phyloP scores from a whole-genome alignment of 2,888 invertebrate species.

The Tricholauxania praeusta region DNA sequence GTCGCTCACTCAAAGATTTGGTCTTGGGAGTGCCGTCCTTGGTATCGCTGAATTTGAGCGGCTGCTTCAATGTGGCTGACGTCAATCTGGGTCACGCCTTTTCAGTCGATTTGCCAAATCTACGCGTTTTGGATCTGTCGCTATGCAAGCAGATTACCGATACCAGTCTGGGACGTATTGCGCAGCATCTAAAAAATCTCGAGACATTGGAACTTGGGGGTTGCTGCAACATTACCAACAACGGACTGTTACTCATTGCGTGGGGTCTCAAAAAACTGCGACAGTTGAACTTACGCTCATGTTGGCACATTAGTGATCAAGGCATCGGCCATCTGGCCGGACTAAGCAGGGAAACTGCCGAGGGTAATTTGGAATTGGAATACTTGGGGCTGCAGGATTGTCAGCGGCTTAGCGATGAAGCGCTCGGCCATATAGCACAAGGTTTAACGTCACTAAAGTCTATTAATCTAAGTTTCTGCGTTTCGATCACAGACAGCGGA shows the following conservation, averaged over 20 bases:
- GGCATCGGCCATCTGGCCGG: conserved; percentile 90
- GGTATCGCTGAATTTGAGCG: conserved; percentile 89
- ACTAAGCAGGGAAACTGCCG: conserved; percentile 73
- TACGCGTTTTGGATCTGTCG: conserved; percentile 87
- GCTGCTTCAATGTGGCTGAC: conserved; percentile 94
- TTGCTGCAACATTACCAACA: conserved; percentile 91
- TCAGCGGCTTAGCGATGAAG: conserved; percentile 92
- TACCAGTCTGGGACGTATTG: conserved; percentile 85
- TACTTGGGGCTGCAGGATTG: conserved; percentile 93
- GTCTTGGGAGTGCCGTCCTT: conserved; percentile 87
- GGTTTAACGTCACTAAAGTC: conserved; percentile 85
- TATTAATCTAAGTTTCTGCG: conserved; percentile 94
- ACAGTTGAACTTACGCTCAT: conserved; percentile 88
- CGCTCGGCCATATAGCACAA: conserved; percentile 84
- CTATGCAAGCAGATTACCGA: conserved; percentile 97
- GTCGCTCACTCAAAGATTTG: conserved; percentile 86
- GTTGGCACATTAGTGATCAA: conserved; percentile 91
- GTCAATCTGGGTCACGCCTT: conserved; percentile 86
- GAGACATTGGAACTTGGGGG: conserved; percentile 91
- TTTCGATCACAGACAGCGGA: conserved; percentile 93
- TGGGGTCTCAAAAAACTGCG: conserved; percentile 89
- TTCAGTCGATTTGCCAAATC: conserved; percentile 78
- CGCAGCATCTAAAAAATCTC: conserved; percentile 85
- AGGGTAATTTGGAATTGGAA: conserved; percentile 83
- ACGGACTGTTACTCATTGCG: conserved; percentile 86